These are phyloP conservation scores for Hypomesus transpacificus DNA, from an alignment of 2,113 vertebrate species.

Conservation along the genomic window DNA sequence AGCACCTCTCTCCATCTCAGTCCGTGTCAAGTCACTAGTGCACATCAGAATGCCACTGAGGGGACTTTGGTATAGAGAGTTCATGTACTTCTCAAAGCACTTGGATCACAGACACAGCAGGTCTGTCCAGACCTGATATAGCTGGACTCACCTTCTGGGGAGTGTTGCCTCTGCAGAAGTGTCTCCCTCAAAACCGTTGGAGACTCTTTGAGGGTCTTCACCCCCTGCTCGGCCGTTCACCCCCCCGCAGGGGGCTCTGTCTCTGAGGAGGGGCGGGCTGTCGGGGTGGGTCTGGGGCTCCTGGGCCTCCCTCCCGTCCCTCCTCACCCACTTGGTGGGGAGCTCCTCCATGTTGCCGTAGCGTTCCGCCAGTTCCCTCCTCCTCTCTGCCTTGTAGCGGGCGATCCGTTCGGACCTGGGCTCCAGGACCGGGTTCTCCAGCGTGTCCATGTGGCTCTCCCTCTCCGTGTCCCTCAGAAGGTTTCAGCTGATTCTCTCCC, in stretches of 20 bases:
- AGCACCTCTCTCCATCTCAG: background rate
- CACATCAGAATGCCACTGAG: background rate
- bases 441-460: conserved; percentile 37
- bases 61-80: no score
- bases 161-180: conserved; percentile 32
- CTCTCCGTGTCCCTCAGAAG: conserved; percentile 2
- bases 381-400: conserved; percentile 75
- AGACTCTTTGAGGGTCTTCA: conserved; percentile 20
- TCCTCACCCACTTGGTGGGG: conserved; percentile 63
- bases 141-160: conserved; percentile 60
- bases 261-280: background rate
- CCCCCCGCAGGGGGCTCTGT: conserved; percentile 20
- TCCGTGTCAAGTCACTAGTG: background rate
- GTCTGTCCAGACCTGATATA: background rate
- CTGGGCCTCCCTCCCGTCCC: conserved; percentile 42
- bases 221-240: conserved; percentile 42
- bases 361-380: conserved; percentile 69
- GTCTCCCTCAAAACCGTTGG: conserved; percentile 59
- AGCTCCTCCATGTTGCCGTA: conserved; percentile 64
- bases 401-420: conserved; percentile 72
- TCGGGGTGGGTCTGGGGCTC: conserved; percentile 30
- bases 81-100: no score
- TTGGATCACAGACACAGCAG: background rate
- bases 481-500: conserved; percentile 17
- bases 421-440: conserved; percentile 64